A percentile compares a stretch with the other conserved stretches of the same genome.
Evolutionary conservation across 1,140 invertebrate genomes (phyloP).

Genomic region (Papilio glaucus): DNA sequence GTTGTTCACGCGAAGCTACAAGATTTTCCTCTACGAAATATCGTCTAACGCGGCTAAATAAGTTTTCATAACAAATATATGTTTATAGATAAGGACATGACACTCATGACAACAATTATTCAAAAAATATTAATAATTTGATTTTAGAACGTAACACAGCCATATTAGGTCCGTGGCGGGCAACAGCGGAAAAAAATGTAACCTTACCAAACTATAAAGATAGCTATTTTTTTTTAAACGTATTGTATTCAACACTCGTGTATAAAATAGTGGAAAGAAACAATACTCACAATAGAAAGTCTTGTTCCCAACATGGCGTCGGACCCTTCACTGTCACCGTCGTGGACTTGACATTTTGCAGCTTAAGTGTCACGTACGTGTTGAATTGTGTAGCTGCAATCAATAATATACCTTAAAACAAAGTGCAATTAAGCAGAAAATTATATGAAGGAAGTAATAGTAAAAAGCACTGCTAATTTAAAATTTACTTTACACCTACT

Average conservation of each 20-base stretch:
- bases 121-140: no score
- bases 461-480: not conserved
- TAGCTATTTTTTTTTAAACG: not conserved
- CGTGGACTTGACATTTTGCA: constrained; percentile 99
- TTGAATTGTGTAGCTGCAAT: constrained; percentile 90
- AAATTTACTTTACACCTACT: no score
- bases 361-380: constrained; percentile 97
- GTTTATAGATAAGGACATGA: no score
- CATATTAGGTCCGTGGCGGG: no score
- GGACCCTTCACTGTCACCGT: constrained; percentile 98
- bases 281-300: constrained; percentile 98
- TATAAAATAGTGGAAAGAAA: constrained; percentile 40
- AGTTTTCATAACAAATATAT: no score
- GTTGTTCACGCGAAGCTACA: no score
- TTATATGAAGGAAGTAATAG: constrained; percentile 5
- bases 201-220: no score
- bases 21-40: no score
- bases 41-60: no score
- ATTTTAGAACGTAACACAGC: no score
- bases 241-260: not conserved
- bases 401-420: constrained; percentile 51
- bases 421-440: constrained; percentile 11
- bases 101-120: no score
- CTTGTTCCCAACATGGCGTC: constrained; percentile 98
- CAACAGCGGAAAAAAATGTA: no score